These are phyloP conservation scores for Trematomus bernacchii DNA, from an alignment of 2,797 vertebrate species.

Conservation along the genomic window DNA sequence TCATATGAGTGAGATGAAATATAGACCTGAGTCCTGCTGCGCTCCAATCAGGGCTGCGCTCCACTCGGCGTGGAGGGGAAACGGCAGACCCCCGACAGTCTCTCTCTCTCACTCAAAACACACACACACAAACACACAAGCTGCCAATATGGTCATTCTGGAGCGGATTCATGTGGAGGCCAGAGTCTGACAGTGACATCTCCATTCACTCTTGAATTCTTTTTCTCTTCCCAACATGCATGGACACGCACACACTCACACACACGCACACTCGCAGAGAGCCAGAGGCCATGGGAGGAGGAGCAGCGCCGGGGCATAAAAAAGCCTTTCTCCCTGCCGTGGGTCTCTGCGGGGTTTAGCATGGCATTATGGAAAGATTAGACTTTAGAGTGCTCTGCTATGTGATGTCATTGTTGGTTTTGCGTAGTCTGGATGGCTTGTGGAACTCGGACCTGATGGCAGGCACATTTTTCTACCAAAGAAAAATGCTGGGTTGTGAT, in stretches of 20 bases:
- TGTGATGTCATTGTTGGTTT: slow-evolving; percentile 85
- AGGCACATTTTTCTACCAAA: slow-evolving; percentile 68
- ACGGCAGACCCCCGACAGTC: slow-evolving; percentile 66
- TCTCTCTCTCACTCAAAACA: slow-evolving; percentile 62
- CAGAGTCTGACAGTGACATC: slow-evolving; percentile 86
- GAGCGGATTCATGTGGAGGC: slow-evolving; percentile 77
- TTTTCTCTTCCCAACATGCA: slow-evolving; percentile 74
- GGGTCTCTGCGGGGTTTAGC: slow-evolving; percentile 81
- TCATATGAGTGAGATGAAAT: slow-evolving; percentile 80
- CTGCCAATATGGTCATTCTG: slow-evolving; percentile 81
- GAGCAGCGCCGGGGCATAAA: slow-evolving; percentile 67
- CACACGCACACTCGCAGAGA: slow-evolving; percentile 36
- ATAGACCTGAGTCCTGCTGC: slow-evolving; percentile 75
- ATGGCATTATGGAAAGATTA: slow-evolving; percentile 84
- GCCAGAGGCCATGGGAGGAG: slow-evolving; percentile 79
- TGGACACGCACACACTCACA: slow-evolving; percentile 53
- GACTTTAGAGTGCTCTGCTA: slow-evolving; percentile 76
- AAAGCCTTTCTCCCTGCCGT: slow-evolving; percentile 70
- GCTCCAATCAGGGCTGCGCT: slow-evolving; percentile 68
- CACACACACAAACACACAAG: slow-evolving; percentile 49
- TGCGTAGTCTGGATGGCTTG: slow-evolving; percentile 71
- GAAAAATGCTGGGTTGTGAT: slow-evolving; percentile 77
- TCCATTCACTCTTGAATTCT: slow-evolving; percentile 82
- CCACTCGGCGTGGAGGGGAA: slow-evolving; percentile 69
- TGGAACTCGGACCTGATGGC: slow-evolving; percentile 75